Evolutionary conservation across 2,888 invertebrate genomes (phyloP).

Genomic region (Protodeltote pygarga): DNA sequence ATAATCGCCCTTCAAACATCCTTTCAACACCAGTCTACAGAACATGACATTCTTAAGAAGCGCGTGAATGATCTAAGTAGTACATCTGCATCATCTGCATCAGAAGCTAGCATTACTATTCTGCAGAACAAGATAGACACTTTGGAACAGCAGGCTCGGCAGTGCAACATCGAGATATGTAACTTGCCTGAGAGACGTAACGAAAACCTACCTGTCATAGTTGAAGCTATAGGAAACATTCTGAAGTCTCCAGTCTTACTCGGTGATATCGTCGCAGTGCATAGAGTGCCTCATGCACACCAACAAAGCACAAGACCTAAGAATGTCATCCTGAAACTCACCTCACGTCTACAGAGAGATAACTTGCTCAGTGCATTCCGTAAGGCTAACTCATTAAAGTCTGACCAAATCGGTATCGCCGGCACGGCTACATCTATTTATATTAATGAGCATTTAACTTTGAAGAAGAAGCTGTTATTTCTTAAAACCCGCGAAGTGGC

Average conservation of each 20-base stretch:
- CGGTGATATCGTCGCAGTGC: background rate
- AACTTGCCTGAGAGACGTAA: conserved; percentile 4
- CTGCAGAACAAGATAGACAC: background rate
- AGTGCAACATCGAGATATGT: conserved; percentile 2
- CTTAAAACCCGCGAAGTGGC: conserved; percentile 2
- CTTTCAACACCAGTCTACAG: background rate
- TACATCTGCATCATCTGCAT: no score
- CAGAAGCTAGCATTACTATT: no score
- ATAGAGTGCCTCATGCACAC: no score
- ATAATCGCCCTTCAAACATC: background rate
- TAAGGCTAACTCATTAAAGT: no score
- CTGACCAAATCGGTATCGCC: background rate
- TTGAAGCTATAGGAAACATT: background rate
- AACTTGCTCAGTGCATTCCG: background rate
- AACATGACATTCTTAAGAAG: conserved; percentile 1
- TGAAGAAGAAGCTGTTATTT: no score
- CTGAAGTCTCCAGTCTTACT: background rate
- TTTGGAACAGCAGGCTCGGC: conserved; percentile 3
- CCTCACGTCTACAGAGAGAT: background rate
- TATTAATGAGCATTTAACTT: conserved; percentile 1
- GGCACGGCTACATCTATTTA: background rate
- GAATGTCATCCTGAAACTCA: background rate
- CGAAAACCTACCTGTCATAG: background rate
- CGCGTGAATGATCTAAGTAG: background rate
- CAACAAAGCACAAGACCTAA: background rate